Base-by-base conservation (phyloP, 2,113 vertebrate species). In the Narcine bancroftii region DNA sequence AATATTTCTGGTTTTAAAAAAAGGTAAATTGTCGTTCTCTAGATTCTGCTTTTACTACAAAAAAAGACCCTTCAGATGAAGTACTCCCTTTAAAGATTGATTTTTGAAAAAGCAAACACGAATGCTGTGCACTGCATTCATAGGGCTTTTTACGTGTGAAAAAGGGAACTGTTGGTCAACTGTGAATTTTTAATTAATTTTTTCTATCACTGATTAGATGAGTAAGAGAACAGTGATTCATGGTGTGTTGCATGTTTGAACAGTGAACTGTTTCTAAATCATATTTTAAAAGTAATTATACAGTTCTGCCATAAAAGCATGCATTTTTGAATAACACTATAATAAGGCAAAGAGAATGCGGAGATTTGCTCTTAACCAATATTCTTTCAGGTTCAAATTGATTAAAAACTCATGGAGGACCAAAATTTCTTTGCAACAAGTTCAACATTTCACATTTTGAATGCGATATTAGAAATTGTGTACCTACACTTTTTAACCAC, bases 111-210 rank as follows among this genome's bases (percentile, higher is more conserved):
- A n/a, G 79, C 17, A 17, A 60, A 36, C 26, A 47, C 15, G 89
- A 65, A 66, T 91, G 63, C 63, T 42, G 66, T 91, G 63, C 65
- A 71, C 39, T 69, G 63, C 89, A 91, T 91, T 91, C 89, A 91
- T 69, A 33, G 89, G 65, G 19, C 24, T 45, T 91, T 91, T 91
- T 91, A 71, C 71, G 71, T 91, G 89, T 91, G 17, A 29, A 26
- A 36, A 45, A 66, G 63, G 63, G 42, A 26, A 69, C 69, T 91
- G 17, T 91, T 91, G 89, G 89, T 91, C 89, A 69, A 47, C 65
- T 45, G 39, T 71, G 89, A 69, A 69, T 71, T 91, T 89, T 89
- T 91, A 91, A 71, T 45, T 69, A 65, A 69, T 91, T 91, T 66
- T 69, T 45, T 91, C n/a, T 45, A 91, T 69, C 47, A 91, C 39